A percentile compares a stretch with the other conserved stretches of the same genome.
Conservation (phyloP, 1,140 invertebrate species). For the Hycleus cichorii region DNA sequence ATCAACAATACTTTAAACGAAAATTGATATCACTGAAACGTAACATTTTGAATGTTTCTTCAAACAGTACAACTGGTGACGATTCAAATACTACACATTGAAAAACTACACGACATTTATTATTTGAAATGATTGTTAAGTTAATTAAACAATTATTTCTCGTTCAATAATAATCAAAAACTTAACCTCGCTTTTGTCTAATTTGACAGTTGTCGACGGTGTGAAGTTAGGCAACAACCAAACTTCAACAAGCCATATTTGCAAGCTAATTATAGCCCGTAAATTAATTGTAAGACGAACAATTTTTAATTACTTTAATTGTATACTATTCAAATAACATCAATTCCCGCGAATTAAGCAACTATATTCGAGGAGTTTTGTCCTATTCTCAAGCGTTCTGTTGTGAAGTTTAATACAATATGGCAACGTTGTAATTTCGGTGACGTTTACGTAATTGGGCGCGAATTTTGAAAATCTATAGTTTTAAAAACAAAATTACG, state of each 20-base stretch:
- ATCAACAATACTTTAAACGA: background rate
- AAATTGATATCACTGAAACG: background rate
- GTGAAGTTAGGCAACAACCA: background rate
- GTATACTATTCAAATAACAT: background rate
- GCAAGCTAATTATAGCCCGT: too few species aligned
- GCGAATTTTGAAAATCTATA: background rate
- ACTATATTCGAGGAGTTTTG: background rate
- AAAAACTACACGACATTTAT: background rate
- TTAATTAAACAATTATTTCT: background rate
- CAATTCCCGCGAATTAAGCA: background rate
- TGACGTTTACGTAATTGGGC: too few species aligned
- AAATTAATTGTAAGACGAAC: too few species aligned
- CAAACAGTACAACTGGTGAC: background rate
- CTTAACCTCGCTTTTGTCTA: background rate
- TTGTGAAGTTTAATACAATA: background rate
- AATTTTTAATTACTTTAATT: background rate
- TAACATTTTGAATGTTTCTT: background rate
- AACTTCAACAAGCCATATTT: too few species aligned
- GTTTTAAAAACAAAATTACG: conserved; percentile 12
- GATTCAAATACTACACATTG: background rate
- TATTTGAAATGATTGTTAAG: background rate
- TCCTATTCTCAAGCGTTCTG: background rate
- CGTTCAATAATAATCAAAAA: background rate
- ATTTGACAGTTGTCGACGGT: background rate
- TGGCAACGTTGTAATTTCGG: background rate